Evolutionary conservation across 2,113 vertebrate species (phyloP).

Genomic region (Spilogale gracilis): DNA sequence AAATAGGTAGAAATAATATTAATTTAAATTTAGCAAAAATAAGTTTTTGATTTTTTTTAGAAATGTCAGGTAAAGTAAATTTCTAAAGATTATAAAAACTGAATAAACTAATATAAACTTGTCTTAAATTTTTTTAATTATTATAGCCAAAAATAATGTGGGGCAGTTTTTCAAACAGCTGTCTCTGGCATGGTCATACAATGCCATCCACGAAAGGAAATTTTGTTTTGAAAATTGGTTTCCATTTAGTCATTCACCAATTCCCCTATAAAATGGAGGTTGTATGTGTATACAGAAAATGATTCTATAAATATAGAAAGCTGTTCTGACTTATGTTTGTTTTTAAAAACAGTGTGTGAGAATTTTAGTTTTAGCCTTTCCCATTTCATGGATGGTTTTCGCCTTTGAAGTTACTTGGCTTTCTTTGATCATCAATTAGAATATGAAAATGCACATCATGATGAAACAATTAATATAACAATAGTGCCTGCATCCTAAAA

Average conservation of each 20-base stretch:
- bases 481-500: constrained; percentile 23
- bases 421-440: constrained; percentile 28
- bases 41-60: neutral
- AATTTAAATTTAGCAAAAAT: neutral
- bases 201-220: neutral
- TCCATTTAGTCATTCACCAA: neutral
- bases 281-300: neutral
- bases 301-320: neutral
- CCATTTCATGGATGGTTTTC: neutral
- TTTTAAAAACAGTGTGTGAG: constrained; percentile 7
- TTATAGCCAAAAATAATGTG: neutral
- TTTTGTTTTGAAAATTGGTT: neutral
- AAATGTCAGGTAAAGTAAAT: neutral
- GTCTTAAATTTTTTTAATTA: neutral
- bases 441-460: neutral
- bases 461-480: constrained; percentile 56
- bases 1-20: neutral
- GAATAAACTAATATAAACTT: constrained; percentile 2
- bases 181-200: neutral
- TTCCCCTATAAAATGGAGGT: neutral
- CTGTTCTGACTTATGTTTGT: neutral
- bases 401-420: constrained; percentile 35
- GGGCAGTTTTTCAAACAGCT: neutral
- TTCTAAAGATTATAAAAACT: neutral
- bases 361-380: constrained; percentile 51